Conservation (phyloP, 2,113 vertebrate species). For the Psophia crepitans region DNA sequence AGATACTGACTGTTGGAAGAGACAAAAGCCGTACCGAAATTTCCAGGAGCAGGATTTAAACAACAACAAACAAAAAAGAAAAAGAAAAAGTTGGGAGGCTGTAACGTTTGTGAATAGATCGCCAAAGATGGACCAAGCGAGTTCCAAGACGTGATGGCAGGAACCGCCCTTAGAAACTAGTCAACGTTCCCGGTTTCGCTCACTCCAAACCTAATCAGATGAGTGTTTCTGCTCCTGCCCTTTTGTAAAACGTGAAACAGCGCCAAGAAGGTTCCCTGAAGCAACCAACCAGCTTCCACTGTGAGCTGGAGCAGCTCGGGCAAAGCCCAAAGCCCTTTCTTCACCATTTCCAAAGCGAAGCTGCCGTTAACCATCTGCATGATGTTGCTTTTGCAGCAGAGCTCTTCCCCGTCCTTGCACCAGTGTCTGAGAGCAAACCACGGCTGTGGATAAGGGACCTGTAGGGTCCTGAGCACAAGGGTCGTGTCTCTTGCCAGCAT, state of each 20-base stretch:
- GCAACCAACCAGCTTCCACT: background rate
- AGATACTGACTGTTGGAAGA: background rate
- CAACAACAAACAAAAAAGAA: no score
- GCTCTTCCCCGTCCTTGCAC: background rate
- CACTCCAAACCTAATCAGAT: background rate
- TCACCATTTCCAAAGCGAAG: background rate
- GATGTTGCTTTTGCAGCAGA: background rate
- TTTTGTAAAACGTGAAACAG: background rate
- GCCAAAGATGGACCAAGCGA: background rate
- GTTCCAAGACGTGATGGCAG: background rate
- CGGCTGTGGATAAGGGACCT: background rate
- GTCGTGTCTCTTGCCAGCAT: background rate
- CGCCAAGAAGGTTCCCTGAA: background rate
- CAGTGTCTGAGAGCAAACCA: background rate
- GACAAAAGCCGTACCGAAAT: background rate
- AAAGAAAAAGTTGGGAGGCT: background rate
- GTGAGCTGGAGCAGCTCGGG: background rate
- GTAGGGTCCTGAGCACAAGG: background rate
- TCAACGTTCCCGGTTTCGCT: background rate
- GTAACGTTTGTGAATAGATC: background rate
- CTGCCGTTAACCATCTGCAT: fast-evolving
- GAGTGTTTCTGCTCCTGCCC: background rate
- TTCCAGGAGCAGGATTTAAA: background rate
- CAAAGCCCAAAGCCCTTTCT: background rate
- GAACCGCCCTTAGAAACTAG: background rate